Base-by-base conservation (phyloP, 2,888 invertebrate species). In the Anthophora plumipes region DNA sequence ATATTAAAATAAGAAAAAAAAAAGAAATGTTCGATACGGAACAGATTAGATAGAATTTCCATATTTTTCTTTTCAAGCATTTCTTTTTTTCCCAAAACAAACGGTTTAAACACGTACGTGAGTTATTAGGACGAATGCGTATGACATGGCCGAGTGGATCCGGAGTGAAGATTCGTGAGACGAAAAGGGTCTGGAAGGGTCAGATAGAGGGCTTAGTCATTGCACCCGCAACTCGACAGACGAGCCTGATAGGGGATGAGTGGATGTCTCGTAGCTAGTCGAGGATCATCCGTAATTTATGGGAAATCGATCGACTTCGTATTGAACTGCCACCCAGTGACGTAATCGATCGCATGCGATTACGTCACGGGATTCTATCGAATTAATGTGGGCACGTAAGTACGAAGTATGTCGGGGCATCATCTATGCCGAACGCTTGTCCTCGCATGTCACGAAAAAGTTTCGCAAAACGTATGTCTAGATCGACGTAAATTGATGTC, bases 251-350 rank as follows among this genome's bases (percentile, higher is more conserved):
- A 77, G 81, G 67, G 78, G 73, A 85, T 72, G 84, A 87, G 85
- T 85, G 84, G 85, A 85, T 81, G 80, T 85, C 78, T 88, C 83
- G 73, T 74, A 79, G 77, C 76, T 80, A 73, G 52, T 86, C 82
- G 76, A 80, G 82, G 80, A 87, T 87, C 75, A 83, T 83, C 79
- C 77, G 83, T 85, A 85, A 86, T 88, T 87, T 87, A 82, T 83
- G 80, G 77, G 71, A 78, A 76, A 86, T 88, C 86, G 80, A 88
- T 88, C 86, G 81, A 84, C 80, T 86, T 81, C 74, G 50, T 77
- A 77, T 80, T 75, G 84, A 82, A 70, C 69, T 74, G 78, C 77
- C 85, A 73, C 25, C 80, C 71, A 31, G 60, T 87, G 85, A 87
- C 83, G 82, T 88, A 86, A 86, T 85, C 77, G 81, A 78, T 84